Conservation (phyloP, 2,113 vertebrate species). For the Aspiorhynchus laticeps region DNA sequence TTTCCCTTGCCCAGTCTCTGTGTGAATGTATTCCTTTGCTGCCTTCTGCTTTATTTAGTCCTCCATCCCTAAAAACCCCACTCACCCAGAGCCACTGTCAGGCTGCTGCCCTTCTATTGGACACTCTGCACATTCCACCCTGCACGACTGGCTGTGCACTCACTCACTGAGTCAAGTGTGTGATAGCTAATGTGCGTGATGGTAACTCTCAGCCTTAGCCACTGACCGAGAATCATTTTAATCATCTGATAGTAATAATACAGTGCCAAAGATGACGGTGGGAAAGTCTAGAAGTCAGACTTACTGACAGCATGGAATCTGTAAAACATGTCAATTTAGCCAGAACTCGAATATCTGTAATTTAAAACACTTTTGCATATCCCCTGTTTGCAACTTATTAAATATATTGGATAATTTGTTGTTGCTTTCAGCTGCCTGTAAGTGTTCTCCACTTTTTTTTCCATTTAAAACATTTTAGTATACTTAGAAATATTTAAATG, state of each 20-base stretch:
- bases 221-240: conserved; percentile 43
- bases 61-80: conserved; percentile 38
- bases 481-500: not conserved
- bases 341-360: not conserved
- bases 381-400: not conserved
- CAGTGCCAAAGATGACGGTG: not conserved
- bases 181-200: conserved; percentile 47
- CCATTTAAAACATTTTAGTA: not conserved
- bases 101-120: conserved; percentile 65
- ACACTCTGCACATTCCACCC: conserved; percentile 73
- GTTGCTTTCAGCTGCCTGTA: not conserved
- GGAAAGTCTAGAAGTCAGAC: not conserved
- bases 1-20: not conserved
- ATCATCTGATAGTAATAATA: not conserved
- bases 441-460: not conserved
- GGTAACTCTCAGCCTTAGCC: conserved; percentile 38
- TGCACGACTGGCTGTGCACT: conserved; percentile 74
- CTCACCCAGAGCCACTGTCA: conserved; percentile 16
- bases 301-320: not conserved
- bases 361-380: not conserved
- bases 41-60: conserved; percentile 59
- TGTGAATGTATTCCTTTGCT: conserved; percentile 53
- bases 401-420: not conserved
- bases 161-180: conserved; percentile 63
- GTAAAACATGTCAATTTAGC: not conserved